Conservation (phyloP, 2,888 invertebrate species). For the Athalia circularis region DNA sequence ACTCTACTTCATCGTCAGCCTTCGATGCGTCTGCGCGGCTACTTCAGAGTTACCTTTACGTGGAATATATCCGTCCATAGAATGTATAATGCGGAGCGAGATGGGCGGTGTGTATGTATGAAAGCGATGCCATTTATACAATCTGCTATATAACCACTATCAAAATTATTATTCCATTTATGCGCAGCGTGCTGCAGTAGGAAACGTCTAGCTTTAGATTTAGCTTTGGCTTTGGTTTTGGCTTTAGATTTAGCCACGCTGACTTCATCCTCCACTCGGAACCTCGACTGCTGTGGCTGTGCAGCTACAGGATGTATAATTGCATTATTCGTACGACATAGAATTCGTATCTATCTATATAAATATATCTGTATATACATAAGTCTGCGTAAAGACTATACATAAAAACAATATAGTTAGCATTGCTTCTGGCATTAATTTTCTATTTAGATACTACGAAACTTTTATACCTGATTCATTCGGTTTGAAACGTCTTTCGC, state of each 20-base stretch:
- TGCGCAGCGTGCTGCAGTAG: neutral
- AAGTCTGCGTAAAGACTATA: neutral
- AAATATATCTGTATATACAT: neutral
- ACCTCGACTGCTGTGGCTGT: neutral
- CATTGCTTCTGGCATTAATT: neutral
- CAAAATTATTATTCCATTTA: conserved; percentile 38
- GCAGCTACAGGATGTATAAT: neutral
- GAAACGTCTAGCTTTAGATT: neutral
- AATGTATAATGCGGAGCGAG: neutral
- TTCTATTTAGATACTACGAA: neutral
- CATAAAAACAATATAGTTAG: neutral
- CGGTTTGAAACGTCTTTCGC: too few species aligned
- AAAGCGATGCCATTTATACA: conserved; percentile 25
- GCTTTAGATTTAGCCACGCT: conserved; percentile 17
- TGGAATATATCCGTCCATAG: neutral
- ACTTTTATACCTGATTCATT: too few species aligned
- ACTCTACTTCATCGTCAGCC: neutral
- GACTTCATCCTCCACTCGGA: neutral
- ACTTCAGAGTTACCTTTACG: too few species aligned
- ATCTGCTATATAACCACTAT: conserved; percentile 21
- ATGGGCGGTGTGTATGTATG: conserved; percentile 16
- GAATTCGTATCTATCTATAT: neutral
- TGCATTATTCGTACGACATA: conserved; percentile 15
- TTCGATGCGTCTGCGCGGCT: too few species aligned
- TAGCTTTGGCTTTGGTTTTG: conserved; percentile 21